These are phyloP conservation scores for Hoplodrina blanda DNA, from an alignment of 2,888 invertebrate genomes.

Conservation along the genomic window DNA sequence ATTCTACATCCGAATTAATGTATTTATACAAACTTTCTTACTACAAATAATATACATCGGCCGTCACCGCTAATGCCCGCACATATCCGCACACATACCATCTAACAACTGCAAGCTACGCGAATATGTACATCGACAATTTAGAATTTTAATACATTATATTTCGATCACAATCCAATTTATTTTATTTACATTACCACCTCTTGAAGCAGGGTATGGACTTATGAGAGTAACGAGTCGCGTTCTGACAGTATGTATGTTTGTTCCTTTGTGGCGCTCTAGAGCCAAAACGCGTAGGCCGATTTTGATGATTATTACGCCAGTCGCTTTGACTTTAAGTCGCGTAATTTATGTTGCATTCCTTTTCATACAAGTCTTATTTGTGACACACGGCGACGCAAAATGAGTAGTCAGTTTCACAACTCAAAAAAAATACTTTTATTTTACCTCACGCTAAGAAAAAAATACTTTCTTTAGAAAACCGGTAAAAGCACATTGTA, in stretches of 20 bases:
- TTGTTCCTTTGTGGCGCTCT: too few species aligned
- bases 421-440: too few species aligned
- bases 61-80: conserved; percentile 42
- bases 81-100: conserved; percentile 61
- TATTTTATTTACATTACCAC: conserved; percentile 45
- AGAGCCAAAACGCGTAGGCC: too few species aligned
- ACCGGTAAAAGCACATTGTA: conserved; percentile 1
- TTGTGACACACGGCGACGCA: too few species aligned
- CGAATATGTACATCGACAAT: conserved; percentile 65
- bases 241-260: too few species aligned
- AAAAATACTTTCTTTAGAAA: conserved; percentile 15
- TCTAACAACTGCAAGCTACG: conserved; percentile 49
- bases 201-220: conserved; percentile 31
- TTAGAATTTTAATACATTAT: conserved; percentile 63
- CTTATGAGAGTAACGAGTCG: too few species aligned
- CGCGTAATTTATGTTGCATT: too few species aligned
- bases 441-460: too few species aligned
- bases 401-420: too few species aligned
- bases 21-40: conserved; percentile 71
- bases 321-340: too few species aligned
- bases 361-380: too few species aligned
- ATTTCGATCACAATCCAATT: conserved; percentile 58
- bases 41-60: conserved; percentile 74
- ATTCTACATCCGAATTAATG: conserved; percentile 77
- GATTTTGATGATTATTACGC: too few species aligned